These are phyloP conservation scores for Agonopterix alstromeriana DNA, from an alignment of 2,888 invertebrate genomes.

Conservation along the genomic window DNA sequence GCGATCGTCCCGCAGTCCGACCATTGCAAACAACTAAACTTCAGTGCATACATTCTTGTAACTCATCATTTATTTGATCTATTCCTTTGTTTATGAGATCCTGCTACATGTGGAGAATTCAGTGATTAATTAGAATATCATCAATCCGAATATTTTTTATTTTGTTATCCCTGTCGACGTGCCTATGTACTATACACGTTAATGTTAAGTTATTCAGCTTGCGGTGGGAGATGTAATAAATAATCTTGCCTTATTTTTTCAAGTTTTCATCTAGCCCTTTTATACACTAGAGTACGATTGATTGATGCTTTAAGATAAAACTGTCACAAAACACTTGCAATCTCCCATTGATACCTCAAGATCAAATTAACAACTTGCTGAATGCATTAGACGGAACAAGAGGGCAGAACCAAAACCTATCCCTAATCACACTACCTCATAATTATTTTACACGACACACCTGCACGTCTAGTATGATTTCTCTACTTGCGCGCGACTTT, in stretches of 20 bases:
- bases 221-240: slow-evolving; percentile 69
- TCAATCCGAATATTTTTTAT: slow-evolving; percentile 73
- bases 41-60: slow-evolving; percentile 26
- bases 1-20: slow-evolving; percentile 36
- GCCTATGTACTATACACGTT: slow-evolving; percentile 59
- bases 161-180: slow-evolving; percentile 71
- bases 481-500: no score
- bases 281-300: neutral
- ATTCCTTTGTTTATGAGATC: slow-evolving; percentile 75
- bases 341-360: neutral
- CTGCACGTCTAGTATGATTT: no score
- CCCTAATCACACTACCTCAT: slow-evolving; percentile 12
- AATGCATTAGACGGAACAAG: slow-evolving; percentile 38
- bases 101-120: slow-evolving; percentile 71
- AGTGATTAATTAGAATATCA: slow-evolving; percentile 73
- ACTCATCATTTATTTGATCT: slow-evolving; percentile 39
- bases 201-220: slow-evolving; percentile 63
- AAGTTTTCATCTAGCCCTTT: slow-evolving; percentile 55
- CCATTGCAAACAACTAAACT: slow-evolving; percentile 21
- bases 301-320: neutral
- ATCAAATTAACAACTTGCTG: slow-evolving; percentile 2
- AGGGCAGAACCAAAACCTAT: slow-evolving; percentile 33
- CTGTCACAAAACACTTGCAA: neutral
- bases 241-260: slow-evolving; percentile 66
- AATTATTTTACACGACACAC: no score